Base-by-base conservation (phyloP, 2,888 invertebrate species). In the Fragum fragum region DNA sequence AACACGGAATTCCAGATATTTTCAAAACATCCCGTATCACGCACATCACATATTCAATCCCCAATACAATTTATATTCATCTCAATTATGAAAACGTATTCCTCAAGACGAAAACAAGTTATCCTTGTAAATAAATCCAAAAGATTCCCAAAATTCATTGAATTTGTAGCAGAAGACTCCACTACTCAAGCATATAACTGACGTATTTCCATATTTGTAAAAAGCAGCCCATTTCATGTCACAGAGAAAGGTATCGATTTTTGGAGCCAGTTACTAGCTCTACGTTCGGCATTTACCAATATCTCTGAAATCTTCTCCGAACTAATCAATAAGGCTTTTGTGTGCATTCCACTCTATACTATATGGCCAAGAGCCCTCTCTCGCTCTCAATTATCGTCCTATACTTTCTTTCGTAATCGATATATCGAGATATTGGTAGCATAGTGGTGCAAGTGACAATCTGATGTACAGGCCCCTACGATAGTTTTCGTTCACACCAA, bases 311-410 rank as follows among this genome's bases (percentile, higher is more conserved):
- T 77, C 77, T 77, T 68, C 74, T 21, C 28, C 63, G 57, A 71
- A n/a, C 47, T 47, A 83, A 79, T 79, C 79, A 73, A 79, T 83
- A 74, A 52, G 59, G 71, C 70, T 53, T 81, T 73, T 72, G 79
- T 77, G 59, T 76, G 77, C 73, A 74, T 71, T 52, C 42, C 66
- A 16, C 39, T 42, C 66, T 39, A 36, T 63, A 14, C 28, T 14
- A 9, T 26, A 21, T 26, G 26, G 57, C 28, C 14, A 36, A 32
- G n/a, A 32, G 63, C 63, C 36, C 42, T 42, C 21, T 5, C 42
- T 66, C n/a, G n/a, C 66, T 66, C 66, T 66, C 42, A 29, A 18
- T 26, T 11, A 42, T 28, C 21, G 36, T 36, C 63, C n/a, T 57
- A 57, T 23, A 57, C 26, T 47, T 36, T 47, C 47, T 47, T 14